Conservation (phyloP, 2,888 invertebrate genomes). For the Homarus gammarus region DNA sequence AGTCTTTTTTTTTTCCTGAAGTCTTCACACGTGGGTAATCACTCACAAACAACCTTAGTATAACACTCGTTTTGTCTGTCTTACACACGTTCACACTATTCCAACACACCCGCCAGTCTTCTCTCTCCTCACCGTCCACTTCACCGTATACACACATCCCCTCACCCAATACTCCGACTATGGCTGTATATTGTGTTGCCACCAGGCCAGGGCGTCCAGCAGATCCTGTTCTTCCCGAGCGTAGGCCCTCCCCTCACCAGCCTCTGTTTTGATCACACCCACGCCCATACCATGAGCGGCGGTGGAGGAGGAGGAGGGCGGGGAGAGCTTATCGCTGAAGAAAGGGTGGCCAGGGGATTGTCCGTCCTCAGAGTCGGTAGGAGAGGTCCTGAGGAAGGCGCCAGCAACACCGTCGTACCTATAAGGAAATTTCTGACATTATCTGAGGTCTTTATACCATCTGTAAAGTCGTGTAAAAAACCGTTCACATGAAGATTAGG, state of each 20-base stretch:
- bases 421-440: too few species aligned
- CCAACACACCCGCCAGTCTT: too few species aligned
- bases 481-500: too few species aligned
- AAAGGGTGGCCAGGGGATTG: constrained; percentile 25
- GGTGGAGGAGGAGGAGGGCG: constrained; percentile 3
- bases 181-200: constrained; percentile 64
- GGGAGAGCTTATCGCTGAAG: constrained; percentile 23
- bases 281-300: background rate
- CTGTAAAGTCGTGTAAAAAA: too few species aligned
- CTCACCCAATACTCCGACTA: too few species aligned
- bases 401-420: constrained; percentile 49
- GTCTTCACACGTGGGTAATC: too few species aligned
- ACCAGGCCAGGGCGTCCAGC: constrained; percentile 65
- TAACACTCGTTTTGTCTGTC: too few species aligned
- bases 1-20: too few species aligned
- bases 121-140: too few species aligned
- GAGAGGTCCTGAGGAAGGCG: constrained; percentile 43
- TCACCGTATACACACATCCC: too few species aligned
- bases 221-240: constrained; percentile 61
- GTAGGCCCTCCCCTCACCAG: constrained; percentile 32
- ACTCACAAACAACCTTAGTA: too few species aligned
- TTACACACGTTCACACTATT: background rate
- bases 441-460: too few species aligned
- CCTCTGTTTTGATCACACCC: constrained; percentile 45
- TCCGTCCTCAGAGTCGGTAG: constrained; percentile 32